Evolutionary conservation across 2,888 invertebrate genomes (phyloP).

Genomic region (Escarpia spicata): DNA sequence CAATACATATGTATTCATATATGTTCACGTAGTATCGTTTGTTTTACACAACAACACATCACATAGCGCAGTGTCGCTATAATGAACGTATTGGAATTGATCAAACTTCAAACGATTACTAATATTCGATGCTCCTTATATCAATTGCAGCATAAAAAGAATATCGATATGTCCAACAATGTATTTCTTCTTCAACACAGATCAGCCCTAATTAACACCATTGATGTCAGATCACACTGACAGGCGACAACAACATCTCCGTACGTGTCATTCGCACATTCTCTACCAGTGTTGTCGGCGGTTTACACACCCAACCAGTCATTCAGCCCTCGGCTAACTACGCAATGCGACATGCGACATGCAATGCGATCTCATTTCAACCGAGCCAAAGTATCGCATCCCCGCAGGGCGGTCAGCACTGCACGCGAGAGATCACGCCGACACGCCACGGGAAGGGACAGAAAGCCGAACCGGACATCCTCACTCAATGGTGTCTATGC

Average conservation of each 20-base stretch:
- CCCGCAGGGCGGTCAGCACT: background rate
- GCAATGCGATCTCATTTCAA: background rate
- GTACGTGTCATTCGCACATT: background rate
- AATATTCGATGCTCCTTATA: too few species aligned
- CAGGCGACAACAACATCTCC: background rate
- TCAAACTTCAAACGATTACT: background rate
- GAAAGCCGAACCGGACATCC: background rate
- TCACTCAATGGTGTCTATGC: background rate
- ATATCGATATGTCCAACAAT: background rate
- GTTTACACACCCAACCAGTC: background rate
- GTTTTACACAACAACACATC: background rate
- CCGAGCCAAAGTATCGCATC: background rate
- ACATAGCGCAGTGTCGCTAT: background rate
- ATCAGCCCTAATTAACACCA: background rate
- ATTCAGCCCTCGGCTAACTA: background rate
- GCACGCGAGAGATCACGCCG: background rate
- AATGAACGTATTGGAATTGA: background rate
- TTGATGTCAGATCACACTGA: background rate
- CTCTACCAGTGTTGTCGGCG: too few species aligned
- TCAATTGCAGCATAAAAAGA: too few species aligned
- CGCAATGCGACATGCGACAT: background rate
- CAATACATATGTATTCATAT: background rate
- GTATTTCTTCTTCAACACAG: background rate
- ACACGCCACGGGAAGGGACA: background rate
- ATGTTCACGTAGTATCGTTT: background rate